Evolutionary conservation across 2,797 vertebrate species (phyloP).

Genomic region (Notolepis coatsorum): DNA sequence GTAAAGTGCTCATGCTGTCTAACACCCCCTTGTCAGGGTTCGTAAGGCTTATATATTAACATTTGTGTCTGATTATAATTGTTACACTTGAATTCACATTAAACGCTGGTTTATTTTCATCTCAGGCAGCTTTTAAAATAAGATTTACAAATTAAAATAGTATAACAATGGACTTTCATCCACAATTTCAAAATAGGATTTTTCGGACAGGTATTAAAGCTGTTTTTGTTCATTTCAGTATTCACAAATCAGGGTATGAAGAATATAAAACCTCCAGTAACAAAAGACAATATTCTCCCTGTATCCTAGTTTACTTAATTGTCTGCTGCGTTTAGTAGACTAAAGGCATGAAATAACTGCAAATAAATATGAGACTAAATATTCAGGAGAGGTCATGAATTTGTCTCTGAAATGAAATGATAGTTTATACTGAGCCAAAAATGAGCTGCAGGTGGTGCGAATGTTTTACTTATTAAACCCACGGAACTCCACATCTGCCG

Average conservation of each 20-base stretch:
- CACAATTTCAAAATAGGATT: constrained; percentile 4
- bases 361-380: constrained; percentile 65
- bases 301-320: constrained; percentile 57
- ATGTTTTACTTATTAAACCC: constrained; percentile 46
- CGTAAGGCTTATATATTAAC: constrained; percentile 10
- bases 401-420: constrained; percentile 60
- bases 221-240: constrained; percentile 9
- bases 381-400: constrained; percentile 58
- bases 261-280: constrained; percentile 46
- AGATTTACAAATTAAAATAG: constrained; percentile 53
- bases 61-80: neutral
- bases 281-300: constrained; percentile 47
- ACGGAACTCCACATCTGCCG: constrained; percentile 27
- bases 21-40: constrained; percentile 66
- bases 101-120: constrained; percentile 17
- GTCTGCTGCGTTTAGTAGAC: constrained; percentile 59
- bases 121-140: constrained; percentile 59
- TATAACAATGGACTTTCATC: constrained; percentile 14
- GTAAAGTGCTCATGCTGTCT: constrained; percentile 44
- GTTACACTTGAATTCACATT: too few relatives aligned
- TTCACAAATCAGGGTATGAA: constrained; percentile 27
- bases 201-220: constrained; percentile 6
- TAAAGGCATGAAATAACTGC: constrained; percentile 62
- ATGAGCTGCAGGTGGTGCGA: constrained; percentile 26
- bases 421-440: constrained; percentile 45